Evolutionary conservation across 1,140 invertebrate species (phyloP).

Genomic region (Bombus cullumanus): DNA sequence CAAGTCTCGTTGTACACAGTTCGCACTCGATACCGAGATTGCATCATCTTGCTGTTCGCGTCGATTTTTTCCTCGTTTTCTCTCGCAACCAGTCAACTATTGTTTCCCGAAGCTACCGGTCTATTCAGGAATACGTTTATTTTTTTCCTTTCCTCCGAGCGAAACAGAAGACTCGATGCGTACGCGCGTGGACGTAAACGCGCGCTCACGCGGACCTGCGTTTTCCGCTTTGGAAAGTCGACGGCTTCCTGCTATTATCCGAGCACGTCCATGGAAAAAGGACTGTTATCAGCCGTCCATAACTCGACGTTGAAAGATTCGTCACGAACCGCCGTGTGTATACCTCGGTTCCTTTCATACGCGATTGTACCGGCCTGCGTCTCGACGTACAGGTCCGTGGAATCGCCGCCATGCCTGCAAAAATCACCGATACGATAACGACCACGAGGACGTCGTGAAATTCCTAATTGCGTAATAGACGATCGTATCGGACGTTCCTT

Average conservation of each 20-base stretch:
- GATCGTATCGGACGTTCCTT: slow-evolving; percentile 9
- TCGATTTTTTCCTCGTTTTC: slow-evolving; percentile 36
- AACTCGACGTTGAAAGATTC: slow-evolving; percentile 40
- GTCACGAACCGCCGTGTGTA: slow-evolving; percentile 11
- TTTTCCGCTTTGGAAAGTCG: slow-evolving; percentile 67
- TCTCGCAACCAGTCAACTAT: slow-evolving; percentile 44
- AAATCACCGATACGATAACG: slow-evolving; percentile 8
- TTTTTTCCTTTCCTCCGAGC: neutral
- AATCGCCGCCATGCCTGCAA: neutral
- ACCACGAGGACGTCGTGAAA: neutral
- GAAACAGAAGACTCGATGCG: slow-evolving; percentile 14
- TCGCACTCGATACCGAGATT: slow-evolving; percentile 34
- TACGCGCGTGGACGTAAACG: slow-evolving; percentile 5
- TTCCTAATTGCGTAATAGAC: slow-evolving; percentile 14
- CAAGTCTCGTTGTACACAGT: neutral
- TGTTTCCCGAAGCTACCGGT: slow-evolving; percentile 57
- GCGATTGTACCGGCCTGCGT: neutral
- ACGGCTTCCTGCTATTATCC: slow-evolving; percentile 51
- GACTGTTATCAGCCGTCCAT: slow-evolving; percentile 48
- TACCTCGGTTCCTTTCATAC: neutral
- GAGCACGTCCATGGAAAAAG: slow-evolving; percentile 57
- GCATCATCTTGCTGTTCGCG: slow-evolving; percentile 46
- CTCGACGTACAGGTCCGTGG: too few species aligned
- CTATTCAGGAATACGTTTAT: slow-evolving; percentile 50
- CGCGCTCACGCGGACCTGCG: too few species aligned